Base-by-base conservation (phyloP, 2,888 invertebrate genomes). In the Drosophila macrospina region DNA sequence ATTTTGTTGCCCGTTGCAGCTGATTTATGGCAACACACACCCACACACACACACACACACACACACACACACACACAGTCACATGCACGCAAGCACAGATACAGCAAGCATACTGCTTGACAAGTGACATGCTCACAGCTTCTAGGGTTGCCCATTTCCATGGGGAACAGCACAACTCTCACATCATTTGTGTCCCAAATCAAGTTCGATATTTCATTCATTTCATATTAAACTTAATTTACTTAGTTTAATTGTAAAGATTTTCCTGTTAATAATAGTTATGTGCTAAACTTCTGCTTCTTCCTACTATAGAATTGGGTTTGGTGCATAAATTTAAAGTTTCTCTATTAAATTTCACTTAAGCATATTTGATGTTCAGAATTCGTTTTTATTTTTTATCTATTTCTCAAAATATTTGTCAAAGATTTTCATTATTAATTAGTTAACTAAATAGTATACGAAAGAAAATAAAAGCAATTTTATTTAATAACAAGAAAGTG, bases 21-120 rank as follows among this genome's bases (percentile, higher is more conserved):
- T 86, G 83, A 86, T 83, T 82, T 83, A 86, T 82, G 71, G 71
- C 66, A 68, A 44, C 15, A 34, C 20, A 37, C 10, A 39, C 30
- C 60, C 30, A 66, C 51, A 51, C 41, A 20, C 37, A 48, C 60
- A 41, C 42, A 59, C 59, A 68, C 55, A n/a, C 16, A 45, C 41
- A 55, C 34, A 50, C 36, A 60, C 44, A 44, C 15, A 51, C 45
- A 44, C 8, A 30, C 34, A 41, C 30, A 28, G 15, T 4, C 48
- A 48, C 20, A n/a, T n/a, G n/a, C n/a, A n/a, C n/a, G n/a, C n/a
- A n/a, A n/a, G n/a, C n/a, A n/a, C 5, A 20, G 2, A 20, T 3
- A 20, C 20, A 20, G 3, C 20, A 20, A 20, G 3, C 13, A 52
- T 13, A 61, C 4, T 28, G 6, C 28, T 45, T 55, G 69, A 71